phyloP scores from a whole-genome alignment of 2,797 vertebrate genomes.

The Malacoraja senta region DNA sequence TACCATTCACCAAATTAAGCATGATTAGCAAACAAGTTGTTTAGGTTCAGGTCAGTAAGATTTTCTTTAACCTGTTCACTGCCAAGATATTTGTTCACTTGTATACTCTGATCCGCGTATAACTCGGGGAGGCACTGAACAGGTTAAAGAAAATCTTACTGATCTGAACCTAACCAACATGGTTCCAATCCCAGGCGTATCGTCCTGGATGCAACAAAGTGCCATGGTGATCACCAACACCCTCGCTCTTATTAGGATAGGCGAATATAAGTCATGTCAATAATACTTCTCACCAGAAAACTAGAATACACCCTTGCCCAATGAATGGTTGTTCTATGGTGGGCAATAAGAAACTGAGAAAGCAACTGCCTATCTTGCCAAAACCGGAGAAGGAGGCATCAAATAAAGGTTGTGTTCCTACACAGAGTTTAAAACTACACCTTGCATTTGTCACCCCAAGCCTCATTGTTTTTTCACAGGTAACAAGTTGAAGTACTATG shows the following conservation, averaged over 20 bases:
- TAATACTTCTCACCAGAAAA: not conserved
- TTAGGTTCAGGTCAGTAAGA: not conserved
- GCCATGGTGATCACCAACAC: not conserved
- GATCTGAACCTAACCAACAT: too few species aligned
- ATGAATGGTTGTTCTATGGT: not conserved
- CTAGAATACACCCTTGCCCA: not conserved
- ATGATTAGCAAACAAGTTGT: not conserved
- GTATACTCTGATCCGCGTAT: too few species aligned
- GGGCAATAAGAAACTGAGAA: not conserved
- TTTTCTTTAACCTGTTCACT: not conserved
- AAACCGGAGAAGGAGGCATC: not conserved
- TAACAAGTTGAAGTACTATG: too few species aligned
- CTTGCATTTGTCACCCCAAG: not conserved
- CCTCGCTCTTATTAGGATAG: not conserved
- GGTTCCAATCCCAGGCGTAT: not conserved
- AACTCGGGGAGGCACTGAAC: too few species aligned
- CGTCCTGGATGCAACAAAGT: not conserved
- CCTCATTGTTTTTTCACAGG: not conserved
- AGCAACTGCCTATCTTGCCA: not conserved
- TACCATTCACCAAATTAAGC: too few species aligned
- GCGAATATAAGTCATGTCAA: not conserved
- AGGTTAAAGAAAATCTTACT: not conserved
- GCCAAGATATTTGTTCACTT: too few species aligned
- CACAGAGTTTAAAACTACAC: not conserved
- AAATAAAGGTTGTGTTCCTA: not conserved